A percentile compares a stretch with the other conserved stretches of the same genome.
phyloP scores from a whole-genome alignment of 1,140 invertebrate genomes.

The Phymastichus coffea region DNA sequence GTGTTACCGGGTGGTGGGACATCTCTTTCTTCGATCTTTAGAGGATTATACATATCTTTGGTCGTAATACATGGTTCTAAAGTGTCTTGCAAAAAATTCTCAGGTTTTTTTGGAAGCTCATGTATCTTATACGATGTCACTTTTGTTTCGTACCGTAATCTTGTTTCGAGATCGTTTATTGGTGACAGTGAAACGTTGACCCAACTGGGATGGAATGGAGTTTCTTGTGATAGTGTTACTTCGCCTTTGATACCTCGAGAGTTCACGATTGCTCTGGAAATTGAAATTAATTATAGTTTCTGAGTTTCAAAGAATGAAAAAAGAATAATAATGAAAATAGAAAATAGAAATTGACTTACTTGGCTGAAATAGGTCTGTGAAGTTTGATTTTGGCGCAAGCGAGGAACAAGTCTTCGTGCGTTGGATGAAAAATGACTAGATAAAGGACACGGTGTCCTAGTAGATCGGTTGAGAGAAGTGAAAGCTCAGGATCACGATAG shows the following conservation, averaged over 20 bases:
- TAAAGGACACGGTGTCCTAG: slow-evolving; percentile 76
- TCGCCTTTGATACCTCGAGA: slow-evolving; percentile 79
- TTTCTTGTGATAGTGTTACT: slow-evolving; percentile 77
- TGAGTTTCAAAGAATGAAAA: not conserved
- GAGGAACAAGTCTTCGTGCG: slow-evolving; percentile 75
- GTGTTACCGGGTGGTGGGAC: slow-evolving; percentile 65
- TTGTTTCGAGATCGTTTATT: slow-evolving; percentile 64
- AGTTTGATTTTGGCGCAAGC: slow-evolving; percentile 81
- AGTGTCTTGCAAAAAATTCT: slow-evolving; percentile 52
- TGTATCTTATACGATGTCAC: slow-evolving; percentile 69
- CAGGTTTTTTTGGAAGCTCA: slow-evolving; percentile 65
- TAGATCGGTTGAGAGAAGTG: slow-evolving; percentile 66
- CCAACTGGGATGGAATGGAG: slow-evolving; percentile 81
- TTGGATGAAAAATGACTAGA: slow-evolving; percentile 80
- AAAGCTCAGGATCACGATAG: slow-evolving; percentile 67
- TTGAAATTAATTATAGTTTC: slow-evolving; percentile 2
- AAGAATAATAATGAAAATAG: not conserved
- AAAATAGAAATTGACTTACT: too few species aligned
- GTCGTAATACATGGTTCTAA: slow-evolving; percentile 64
- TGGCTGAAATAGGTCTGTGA: slow-evolving; percentile 64
- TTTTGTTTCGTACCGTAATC: slow-evolving; percentile 62
- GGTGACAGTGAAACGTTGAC: slow-evolving; percentile 72
- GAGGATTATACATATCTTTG: slow-evolving; percentile 71
- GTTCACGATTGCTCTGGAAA: slow-evolving; percentile 71
- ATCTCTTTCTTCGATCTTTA: slow-evolving; percentile 57